A percentile compares a stretch with the other conserved stretches of the same genome.
Conservation (phyloP, 2,888 invertebrate genomes). For the Trisateles emortualis region DNA sequence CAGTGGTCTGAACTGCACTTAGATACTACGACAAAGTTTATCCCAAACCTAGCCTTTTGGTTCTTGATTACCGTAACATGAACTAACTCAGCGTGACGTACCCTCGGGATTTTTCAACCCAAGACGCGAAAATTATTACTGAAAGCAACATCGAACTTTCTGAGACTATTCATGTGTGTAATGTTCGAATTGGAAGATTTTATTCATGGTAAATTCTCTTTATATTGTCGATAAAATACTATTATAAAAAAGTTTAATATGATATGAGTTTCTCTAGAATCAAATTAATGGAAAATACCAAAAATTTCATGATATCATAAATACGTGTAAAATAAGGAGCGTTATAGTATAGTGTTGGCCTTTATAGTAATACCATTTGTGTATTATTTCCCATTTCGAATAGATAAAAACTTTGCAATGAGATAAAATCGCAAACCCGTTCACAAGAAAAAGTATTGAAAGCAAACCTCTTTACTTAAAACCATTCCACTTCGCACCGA, state of each 20-base stretch:
- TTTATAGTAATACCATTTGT: too few relatives aligned
- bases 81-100: conserved; percentile 41
- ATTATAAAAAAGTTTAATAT: background rate
- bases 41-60: conserved; percentile 49
- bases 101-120: conserved; percentile 48
- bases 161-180: background rate
- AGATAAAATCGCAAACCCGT: background rate
- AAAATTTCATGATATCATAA: too few relatives aligned
- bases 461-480: conserved; percentile 28
- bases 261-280: too few relatives aligned
- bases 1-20: conserved; percentile 45
- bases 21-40: conserved; percentile 51
- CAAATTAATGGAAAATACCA: too few relatives aligned
- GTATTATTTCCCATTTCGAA: too few relatives aligned
- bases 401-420: background rate
- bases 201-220: background rate
- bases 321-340: too few relatives aligned
- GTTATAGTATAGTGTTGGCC: too few relatives aligned
- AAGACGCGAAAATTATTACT: conserved; percentile 39
- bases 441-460: conserved; percentile 2
- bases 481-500: conserved; percentile 24
- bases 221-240: background rate
- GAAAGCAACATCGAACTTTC: conserved; percentile 7
- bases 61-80: conserved; percentile 44
- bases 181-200: background rate